Percentiles rank a stretch among this genome's conserved stretches.
Evolutionary conservation across 2,113 vertebrate species (phyloP).

Genomic region (Larimichthys crocea): DNA sequence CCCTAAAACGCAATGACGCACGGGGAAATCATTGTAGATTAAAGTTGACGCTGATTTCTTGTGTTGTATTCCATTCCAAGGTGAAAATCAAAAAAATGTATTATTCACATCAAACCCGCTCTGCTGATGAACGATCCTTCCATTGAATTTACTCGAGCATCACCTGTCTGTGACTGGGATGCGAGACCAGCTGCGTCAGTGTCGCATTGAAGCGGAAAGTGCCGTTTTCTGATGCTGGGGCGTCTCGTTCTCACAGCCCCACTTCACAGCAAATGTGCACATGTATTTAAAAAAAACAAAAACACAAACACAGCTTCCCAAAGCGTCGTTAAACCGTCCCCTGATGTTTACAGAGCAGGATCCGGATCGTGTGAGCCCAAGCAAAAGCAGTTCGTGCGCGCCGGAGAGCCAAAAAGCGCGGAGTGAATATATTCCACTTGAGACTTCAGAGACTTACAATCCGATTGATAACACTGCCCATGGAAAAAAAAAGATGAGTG

Average conservation of each 20-base stretch:
- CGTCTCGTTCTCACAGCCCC: conserved; percentile 46
- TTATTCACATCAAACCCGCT: conserved; percentile 5
- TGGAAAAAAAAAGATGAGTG: neutral
- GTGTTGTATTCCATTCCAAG: conserved; percentile 57
- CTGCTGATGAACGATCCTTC: conserved; percentile 6
- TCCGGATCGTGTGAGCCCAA: neutral
- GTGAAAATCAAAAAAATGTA: neutral
- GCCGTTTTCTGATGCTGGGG: conserved; percentile 45
- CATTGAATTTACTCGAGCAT: conserved; percentile 53
- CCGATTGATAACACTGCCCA: neutral
- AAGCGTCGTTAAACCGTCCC: neutral
- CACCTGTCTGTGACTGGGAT: conserved; percentile 57
- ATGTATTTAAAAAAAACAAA: neutral
- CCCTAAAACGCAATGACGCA: conserved; percentile 65
- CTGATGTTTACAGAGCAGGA: neutral
- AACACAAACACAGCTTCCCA: neutral
- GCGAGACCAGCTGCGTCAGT: conserved; percentile 72
- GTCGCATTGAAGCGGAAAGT: conserved; percentile 70
- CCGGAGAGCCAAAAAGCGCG: conserved; percentile 1
- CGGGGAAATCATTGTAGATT: conserved; percentile 48
- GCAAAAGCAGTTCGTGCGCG: conserved; percentile 13
- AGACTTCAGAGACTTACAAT: neutral
- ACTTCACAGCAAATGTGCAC: conserved; percentile 27
- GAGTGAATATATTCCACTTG: conserved; percentile 11
- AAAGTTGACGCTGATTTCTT: conserved; percentile 38